These are phyloP conservation scores for Trimorus sp. DNA, from an alignment of 2,888 invertebrate genomes.

Conservation along the genomic window DNA sequence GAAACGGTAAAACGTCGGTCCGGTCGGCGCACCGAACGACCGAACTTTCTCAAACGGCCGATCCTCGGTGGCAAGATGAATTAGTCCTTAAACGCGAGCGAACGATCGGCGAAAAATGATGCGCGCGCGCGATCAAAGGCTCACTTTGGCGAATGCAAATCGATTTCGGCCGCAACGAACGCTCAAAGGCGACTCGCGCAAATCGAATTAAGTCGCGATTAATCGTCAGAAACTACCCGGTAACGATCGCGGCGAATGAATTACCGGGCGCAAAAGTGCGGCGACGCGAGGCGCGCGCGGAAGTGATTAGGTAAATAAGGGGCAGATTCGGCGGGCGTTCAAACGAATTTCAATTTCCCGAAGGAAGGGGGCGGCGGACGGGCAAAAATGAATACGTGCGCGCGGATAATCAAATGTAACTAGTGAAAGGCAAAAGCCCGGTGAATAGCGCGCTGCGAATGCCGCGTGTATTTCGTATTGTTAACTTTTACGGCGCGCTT, in stretches of 20 bases:
- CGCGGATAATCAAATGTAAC: slow-evolving; percentile 60
- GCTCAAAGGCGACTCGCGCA: slow-evolving; percentile 13
- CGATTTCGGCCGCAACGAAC: slow-evolving; percentile 16
- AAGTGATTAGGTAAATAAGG: slow-evolving; percentile 56
- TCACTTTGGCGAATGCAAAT: slow-evolving; percentile 16
- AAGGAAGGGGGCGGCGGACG: slow-evolving; percentile 38
- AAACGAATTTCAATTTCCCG: slow-evolving; percentile 55
- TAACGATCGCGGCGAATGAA: slow-evolving; percentile 26
- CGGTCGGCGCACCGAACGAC: slow-evolving; percentile 1
- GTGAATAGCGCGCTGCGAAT: background rate
- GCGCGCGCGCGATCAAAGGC: slow-evolving; percentile 3
- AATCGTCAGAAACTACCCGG: slow-evolving; percentile 22
- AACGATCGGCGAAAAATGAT: background rate
- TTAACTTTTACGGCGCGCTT: slow-evolving; percentile 35
- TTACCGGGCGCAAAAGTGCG: slow-evolving; percentile 26
- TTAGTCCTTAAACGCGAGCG: background rate
- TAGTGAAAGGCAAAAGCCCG: slow-evolving; percentile 58
- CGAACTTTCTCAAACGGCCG: slow-evolving; percentile 20
- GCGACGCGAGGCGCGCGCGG: slow-evolving; percentile 19
- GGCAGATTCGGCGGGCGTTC: slow-evolving; percentile 15
- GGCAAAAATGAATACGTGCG: slow-evolving; percentile 59
- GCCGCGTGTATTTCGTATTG: slow-evolving; percentile 40
- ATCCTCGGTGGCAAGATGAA: slow-evolving; percentile 4
- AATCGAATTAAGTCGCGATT: slow-evolving; percentile 20
- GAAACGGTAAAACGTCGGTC: background rate